Evolutionary conservation across 2,797 vertebrate species (phyloP).

Genomic region (Hydrolagus colliei): DNA sequence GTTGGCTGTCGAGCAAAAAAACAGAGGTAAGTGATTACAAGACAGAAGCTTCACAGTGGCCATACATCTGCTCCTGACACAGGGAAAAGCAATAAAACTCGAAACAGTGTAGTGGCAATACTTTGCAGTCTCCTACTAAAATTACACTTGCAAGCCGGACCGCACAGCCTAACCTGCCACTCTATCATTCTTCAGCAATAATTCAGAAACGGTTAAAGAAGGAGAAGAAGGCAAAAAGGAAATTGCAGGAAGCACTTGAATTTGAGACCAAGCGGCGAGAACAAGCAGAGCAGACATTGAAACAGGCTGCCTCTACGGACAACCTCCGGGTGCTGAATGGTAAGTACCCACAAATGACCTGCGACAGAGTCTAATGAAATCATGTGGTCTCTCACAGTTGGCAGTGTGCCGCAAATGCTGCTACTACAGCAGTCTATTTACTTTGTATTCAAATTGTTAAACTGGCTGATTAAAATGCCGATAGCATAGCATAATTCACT

Average conservation of each 20-base stretch:
- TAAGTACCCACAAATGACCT: conserved; percentile 49
- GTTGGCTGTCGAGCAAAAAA: conserved; percentile 95
- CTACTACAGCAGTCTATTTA: neutral
- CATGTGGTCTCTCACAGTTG: neutral
- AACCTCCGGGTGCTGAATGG: conserved; percentile 92
- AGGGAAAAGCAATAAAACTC: neutral
- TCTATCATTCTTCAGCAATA: conserved; percentile 66
- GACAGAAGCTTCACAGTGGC: no score
- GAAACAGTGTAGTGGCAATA: no score
- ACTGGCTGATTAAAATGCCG: neutral
- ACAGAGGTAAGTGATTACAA: conserved; percentile 72
- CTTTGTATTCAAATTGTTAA: neutral
- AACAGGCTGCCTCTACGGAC: conserved; percentile 90
- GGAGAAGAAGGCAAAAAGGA: conserved; percentile 98
- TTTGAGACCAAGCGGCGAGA: conserved; percentile 96
- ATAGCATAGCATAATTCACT: neutral
- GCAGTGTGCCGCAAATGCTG: neutral
- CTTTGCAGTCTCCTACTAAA: no score
- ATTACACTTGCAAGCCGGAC: neutral
- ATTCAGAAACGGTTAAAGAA: conserved; percentile 98
- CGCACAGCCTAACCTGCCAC: neutral
- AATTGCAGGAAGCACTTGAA: conserved; percentile 97
- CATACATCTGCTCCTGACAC: neutral
- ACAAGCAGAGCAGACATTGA: conserved; percentile 86
- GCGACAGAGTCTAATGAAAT: neutral